A percentile compares a stretch with the other conserved stretches of the same genome.
phyloP scores from a whole-genome alignment of 1,140 invertebrate species.

The Scaptomyza pallida region DNA sequence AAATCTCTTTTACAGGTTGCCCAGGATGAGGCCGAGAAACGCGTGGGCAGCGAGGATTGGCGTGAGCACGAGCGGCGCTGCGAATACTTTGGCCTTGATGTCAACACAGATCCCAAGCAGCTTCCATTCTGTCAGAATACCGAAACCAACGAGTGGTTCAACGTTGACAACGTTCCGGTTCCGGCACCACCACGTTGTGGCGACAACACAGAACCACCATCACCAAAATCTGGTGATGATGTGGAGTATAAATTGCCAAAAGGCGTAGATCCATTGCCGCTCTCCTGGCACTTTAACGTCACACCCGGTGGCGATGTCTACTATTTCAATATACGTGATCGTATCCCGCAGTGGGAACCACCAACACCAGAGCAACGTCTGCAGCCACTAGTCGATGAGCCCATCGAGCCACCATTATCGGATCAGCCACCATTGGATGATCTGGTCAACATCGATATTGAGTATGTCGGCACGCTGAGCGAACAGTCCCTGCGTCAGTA shows the following conservation, averaged over 20 bases:
- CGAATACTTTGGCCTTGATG: conserved; percentile 86
- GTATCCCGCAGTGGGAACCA: conserved; percentile 94
- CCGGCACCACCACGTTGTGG: conserved; percentile 82
- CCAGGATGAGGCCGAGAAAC: conserved; percentile 88
- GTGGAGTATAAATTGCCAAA: conserved; percentile 84
- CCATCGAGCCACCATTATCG: conserved; percentile 43
- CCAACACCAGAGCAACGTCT: conserved; percentile 85
- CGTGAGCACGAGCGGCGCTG: conserved; percentile 87
- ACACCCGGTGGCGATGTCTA: conserved; percentile 93
- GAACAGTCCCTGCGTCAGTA: conserved; percentile 60
- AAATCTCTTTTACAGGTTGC: conserved; percentile 84
- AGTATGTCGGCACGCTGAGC: conserved; percentile 57
- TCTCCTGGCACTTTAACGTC: conserved; percentile 93
- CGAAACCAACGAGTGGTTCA: conserved; percentile 87
- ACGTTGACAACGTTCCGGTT: conserved; percentile 76
- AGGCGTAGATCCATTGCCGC: conserved; percentile 88
- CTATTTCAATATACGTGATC: conserved; percentile 94
- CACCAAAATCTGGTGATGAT: conserved; percentile 44
- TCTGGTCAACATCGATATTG: conserved; percentile 54
- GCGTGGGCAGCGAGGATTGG: conserved; percentile 86
- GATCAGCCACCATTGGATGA: conserved; percentile 29
- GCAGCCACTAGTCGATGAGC: conserved; percentile 54
- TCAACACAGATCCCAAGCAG: conserved; percentile 86
- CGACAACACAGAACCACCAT: conserved; percentile 53
- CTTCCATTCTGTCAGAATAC: conserved; percentile 87